Percentiles rank a stretch among this genome's conserved stretches.
Evolutionary conservation across 2,797 vertebrate genomes (phyloP).

Genomic region (Pangasius larnaudii): DNA sequence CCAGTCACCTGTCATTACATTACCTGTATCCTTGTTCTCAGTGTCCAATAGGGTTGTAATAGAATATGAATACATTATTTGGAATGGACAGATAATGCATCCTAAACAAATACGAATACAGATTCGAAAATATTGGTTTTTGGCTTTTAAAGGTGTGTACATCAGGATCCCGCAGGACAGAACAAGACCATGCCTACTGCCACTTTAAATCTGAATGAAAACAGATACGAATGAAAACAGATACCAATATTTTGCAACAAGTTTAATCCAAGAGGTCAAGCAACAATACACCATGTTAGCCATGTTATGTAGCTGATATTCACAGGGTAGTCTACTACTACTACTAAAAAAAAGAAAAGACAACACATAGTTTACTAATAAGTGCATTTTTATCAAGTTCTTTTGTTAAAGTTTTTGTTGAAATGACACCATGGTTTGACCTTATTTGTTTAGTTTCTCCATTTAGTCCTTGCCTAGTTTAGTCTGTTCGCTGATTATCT

Average conservation of each 20-base stretch:
- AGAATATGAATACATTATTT: not conserved
- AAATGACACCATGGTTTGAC: not conserved
- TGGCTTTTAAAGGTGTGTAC: too few species aligned
- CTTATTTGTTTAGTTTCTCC: not conserved
- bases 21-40: not conserved
- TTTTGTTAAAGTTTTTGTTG: not conserved
- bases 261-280: too few species aligned
- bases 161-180: not conserved
- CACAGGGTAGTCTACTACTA: not conserved
- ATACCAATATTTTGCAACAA: not conserved
- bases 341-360: not conserved
- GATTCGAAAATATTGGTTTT: not conserved
- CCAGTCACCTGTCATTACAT: not conserved
- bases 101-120: not conserved
- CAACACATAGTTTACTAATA: not conserved
- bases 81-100: not conserved
- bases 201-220: too few species aligned
- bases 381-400: not conserved
- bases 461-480: not conserved
- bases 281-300: not conserved
- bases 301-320: not conserved
- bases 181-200: not conserved
- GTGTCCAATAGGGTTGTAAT: not conserved
- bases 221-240: not conserved
- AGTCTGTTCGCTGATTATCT: not conserved